Percentiles rank a stretch among this genome's conserved stretches.
These are phyloP conservation scores for Sebastes schlegelii DNA, from an alignment of 2,113 vertebrate species.

Conservation along the genomic window DNA sequence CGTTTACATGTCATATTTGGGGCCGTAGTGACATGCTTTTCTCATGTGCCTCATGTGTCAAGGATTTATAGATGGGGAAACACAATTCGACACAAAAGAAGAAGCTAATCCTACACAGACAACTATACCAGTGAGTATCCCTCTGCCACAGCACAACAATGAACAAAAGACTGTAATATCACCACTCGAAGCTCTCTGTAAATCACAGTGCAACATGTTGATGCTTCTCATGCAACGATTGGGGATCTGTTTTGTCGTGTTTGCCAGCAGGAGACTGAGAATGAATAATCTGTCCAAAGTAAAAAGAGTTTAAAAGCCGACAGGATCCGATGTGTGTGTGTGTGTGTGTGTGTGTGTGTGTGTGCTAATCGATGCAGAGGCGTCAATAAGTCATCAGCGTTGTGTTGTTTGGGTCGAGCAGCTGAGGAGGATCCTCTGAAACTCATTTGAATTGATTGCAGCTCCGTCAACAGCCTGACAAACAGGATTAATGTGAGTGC, in stretches of 20 bases:
- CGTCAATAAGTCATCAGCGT: neutral
- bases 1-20: too few species aligned
- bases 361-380: neutral
- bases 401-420: neutral
- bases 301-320: neutral
- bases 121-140: too few species aligned
- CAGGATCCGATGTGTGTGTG: neutral
- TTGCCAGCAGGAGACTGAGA: neutral
- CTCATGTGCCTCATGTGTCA: too few species aligned
- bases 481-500: slow-evolving; percentile 21
- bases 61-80: too few species aligned
- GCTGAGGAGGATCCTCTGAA: slow-evolving; percentile 14
- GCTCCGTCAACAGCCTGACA: slow-evolving; percentile 20
- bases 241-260: neutral
- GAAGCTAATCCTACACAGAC: too few species aligned
- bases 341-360: neutral
- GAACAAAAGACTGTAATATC: too few species aligned
- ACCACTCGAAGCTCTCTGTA: neutral
- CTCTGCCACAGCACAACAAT: too few species aligned
- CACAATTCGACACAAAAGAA: too few species aligned
- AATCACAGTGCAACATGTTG: neutral
- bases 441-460: slow-evolving; percentile 26
- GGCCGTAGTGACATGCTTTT: too few species aligned
- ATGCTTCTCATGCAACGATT: neutral
- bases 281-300: neutral